Base-by-base conservation (phyloP, 2,888 invertebrate species). In the Onchidella celtica region DNA sequence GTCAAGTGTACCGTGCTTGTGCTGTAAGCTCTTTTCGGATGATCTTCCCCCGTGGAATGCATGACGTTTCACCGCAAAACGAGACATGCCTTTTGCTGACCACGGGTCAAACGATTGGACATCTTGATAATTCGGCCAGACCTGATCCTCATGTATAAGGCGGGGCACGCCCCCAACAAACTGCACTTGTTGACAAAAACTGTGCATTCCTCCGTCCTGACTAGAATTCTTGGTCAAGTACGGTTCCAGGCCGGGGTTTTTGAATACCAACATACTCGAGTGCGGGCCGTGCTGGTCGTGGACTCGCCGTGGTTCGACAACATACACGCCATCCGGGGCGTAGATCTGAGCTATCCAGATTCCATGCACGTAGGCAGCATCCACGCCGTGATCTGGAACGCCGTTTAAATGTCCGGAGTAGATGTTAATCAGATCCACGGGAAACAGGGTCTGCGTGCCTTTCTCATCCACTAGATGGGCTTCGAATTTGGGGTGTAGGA, bases 321-420 rank as follows among this genome's bases (percentile, higher is more conserved):
- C 38, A 63, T 73, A 79, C 9, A 27, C 29, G 29, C 69, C 57
- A 6, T 75, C 59, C 1, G 27, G 27, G 9, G 73, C 32, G 36
- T 34, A 36, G 11, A 79, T 79, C 55, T 63, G 79, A 17, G 63
- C 72, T 14, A 73, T 27, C 79, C 79, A 79, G 4, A 73, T n/a
- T 2, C 57, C 66, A 11, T 74, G 66, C 17, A 57, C 29, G 21
- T 57, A n/a, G 14, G 38, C 72, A 21, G 66, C 73, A 32, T 79
- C 73, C 27, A 79, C 79, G 32, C 24, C 57, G 21, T 36, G 27
- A 9, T 34, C 6, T 3, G 32, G 55, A 4, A 66, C 32, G 38
- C 73, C 66, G n/a, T 73, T 32, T 6, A 79, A 29, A 55, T 29
- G 57, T 0, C 79, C 79, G 14, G 65, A 34, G 29, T 73, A 79